These are phyloP conservation scores for Chaenocephalus aceratus DNA, from an alignment of 2,113 vertebrate genomes.

Conservation along the genomic window DNA sequence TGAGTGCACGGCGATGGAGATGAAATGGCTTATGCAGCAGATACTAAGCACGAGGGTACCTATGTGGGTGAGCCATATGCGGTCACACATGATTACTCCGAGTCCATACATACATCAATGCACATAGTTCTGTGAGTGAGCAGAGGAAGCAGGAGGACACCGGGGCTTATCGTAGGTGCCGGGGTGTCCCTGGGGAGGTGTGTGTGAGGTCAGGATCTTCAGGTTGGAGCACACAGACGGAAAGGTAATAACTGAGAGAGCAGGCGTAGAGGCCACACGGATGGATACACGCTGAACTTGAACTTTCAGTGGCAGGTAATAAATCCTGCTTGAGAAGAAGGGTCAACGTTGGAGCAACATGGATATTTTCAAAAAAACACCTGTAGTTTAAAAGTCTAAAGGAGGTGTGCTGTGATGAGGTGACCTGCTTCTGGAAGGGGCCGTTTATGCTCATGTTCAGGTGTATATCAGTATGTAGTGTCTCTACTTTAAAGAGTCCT, in stretches of 20 bases:
- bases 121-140: slow-evolving; percentile 4
- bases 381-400: not conserved
- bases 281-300: slow-evolving; percentile 12
- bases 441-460: too few species aligned
- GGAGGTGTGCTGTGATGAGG: not conserved
- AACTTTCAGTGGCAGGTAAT: not conserved
- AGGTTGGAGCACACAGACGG: slow-evolving; percentile 3
- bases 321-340: not conserved
- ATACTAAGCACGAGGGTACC: not conserved
- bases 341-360: not conserved
- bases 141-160: not conserved
- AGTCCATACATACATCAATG: not conserved
- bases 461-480: too few species aligned
- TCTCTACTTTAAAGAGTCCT: too few species aligned
- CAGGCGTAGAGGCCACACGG: not conserved
- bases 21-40: not conserved
- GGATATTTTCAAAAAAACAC: too few species aligned
- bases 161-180: not conserved
- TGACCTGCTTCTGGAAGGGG: too few species aligned
- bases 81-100: not conserved
- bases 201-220: slow-evolving; percentile 19
- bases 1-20: not conserved
- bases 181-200: slow-evolving; percentile 6
- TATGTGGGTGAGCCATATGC: slow-evolving; percentile 11
- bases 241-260: not conserved